phyloP scores from a whole-genome alignment of 2,113 vertebrate species.

The Anguilla rostrata region DNA sequence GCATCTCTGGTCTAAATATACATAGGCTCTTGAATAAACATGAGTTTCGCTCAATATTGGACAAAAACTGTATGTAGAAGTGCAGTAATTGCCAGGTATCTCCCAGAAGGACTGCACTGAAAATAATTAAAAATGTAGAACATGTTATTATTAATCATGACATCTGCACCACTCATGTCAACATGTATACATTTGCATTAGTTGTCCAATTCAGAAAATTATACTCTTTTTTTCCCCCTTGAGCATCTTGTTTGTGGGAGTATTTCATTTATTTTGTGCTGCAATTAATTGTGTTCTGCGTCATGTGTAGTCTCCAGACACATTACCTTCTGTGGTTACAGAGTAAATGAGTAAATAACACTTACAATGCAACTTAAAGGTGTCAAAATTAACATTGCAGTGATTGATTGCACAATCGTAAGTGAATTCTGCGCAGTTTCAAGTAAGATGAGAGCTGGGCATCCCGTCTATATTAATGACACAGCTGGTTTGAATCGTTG shows the following conservation, averaged over 20 bases:
- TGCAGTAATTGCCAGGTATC: background rate
- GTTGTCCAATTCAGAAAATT: background rate
- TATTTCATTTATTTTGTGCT: background rate
- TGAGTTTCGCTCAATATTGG: background rate
- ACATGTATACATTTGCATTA: background rate
- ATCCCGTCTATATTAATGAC: background rate
- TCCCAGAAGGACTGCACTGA: background rate
- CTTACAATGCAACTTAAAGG: background rate
- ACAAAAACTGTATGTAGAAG: background rate
- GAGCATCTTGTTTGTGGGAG: background rate
- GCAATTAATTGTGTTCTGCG: background rate
- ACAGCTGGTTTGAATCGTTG: background rate
- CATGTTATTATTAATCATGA: background rate
- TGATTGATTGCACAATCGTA: background rate
- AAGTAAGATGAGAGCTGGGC: background rate
- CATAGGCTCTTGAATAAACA: conserved; percentile 39
- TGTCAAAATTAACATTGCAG: background rate
- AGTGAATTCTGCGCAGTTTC: background rate
- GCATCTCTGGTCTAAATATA: conserved; percentile 36
- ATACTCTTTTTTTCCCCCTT: background rate
- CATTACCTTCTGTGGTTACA: background rate
- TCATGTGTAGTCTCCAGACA: background rate
- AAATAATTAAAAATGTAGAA: background rate
- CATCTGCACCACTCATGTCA: background rate
- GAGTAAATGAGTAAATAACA: background rate